Evolutionary conservation across 1,140 invertebrate species (phyloP).

Genomic region (Brachionus paranguensis): DNA sequence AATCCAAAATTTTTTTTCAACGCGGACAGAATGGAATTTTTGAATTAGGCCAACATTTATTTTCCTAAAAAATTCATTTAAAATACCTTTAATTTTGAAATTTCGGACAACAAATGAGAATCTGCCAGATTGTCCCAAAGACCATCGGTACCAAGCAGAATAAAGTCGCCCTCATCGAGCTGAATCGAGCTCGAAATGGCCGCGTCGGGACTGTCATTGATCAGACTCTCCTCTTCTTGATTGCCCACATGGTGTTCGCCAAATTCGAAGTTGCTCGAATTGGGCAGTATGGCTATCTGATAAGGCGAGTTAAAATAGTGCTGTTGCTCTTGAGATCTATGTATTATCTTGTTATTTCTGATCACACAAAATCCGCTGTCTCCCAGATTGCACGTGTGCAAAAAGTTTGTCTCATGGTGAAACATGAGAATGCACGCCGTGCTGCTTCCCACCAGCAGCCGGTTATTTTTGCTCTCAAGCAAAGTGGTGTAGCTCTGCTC

Average conservation of each 20-base stretch:
- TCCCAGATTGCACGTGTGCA: constrained; percentile 92
- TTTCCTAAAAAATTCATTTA: too few species aligned
- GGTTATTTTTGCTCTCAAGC: constrained; percentile 10
- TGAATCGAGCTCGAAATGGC: constrained; percentile 81
- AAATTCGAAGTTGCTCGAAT: not conserved
- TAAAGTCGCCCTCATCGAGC: constrained; percentile 88
- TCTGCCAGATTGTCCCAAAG: constrained; percentile 96
- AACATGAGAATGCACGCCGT: constrained; percentile 91
- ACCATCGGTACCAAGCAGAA: constrained; percentile 89
- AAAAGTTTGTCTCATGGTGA: constrained; percentile 75
- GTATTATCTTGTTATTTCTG: constrained; percentile 67
- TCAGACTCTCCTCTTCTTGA: not conserved
- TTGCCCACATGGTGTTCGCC: not conserved
- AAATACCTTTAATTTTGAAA: constrained; percentile 16
- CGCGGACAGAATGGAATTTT: too few species aligned
- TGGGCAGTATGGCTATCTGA: constrained; percentile 79
- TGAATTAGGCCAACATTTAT: too few species aligned
- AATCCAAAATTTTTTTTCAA: too few species aligned
- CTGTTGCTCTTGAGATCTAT: constrained; percentile 88
- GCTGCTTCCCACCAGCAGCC: constrained; percentile 70
- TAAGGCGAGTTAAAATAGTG: constrained; percentile 98
- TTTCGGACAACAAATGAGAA: constrained; percentile 50
- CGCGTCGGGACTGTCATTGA: constrained; percentile 66
- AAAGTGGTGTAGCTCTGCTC: constrained; percentile 35
- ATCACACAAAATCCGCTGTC: constrained; percentile 87